These are phyloP conservation scores for Aplidium turbinatum DNA, from an alignment of 23 tunicate species.

Conservation along the genomic window DNA sequence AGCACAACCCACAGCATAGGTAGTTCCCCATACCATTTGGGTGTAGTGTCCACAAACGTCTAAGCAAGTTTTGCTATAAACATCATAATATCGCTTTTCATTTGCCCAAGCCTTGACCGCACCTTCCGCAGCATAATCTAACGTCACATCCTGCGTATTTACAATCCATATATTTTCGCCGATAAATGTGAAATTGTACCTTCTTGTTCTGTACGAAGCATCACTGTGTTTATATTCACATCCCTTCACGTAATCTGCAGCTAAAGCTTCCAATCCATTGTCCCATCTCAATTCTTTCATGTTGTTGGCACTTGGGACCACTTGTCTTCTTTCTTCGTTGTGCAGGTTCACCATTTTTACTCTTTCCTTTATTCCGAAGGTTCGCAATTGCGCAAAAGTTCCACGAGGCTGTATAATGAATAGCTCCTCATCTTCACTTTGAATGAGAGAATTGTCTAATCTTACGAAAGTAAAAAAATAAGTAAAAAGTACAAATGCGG, in stretches of 20 bases:
- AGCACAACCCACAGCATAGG: slow-evolving; percentile 25
- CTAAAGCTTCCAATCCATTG: background rate
- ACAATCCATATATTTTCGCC: slow-evolving; percentile 2
- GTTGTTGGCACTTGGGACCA: slow-evolving; percentile 1
- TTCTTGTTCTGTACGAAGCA: background rate
- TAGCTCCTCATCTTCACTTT: too few relatives aligned
- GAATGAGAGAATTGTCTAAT: too few relatives aligned
- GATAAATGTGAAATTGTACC: background rate
- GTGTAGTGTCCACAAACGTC: slow-evolving; percentile 17
- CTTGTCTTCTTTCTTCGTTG: background rate
- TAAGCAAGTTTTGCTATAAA: background rate
- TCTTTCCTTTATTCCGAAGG: too few relatives aligned
- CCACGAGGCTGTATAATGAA: too few relatives aligned
- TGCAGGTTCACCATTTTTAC: too few relatives aligned
- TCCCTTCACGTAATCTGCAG: background rate
- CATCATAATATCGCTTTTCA: background rate
- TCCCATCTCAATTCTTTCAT: slow-evolving; percentile 14
- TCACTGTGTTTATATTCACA: slow-evolving; percentile 11
- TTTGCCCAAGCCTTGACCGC: background rate
- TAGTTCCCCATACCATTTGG: slow-evolving; percentile 21
- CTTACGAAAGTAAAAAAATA: too few relatives aligned
- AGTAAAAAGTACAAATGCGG: too few relatives aligned
- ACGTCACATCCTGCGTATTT: background rate
- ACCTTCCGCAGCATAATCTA: background rate
- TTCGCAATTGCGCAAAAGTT: too few relatives aligned